Evolutionary conservation across 2,113 vertebrate genomes (phyloP).

Genomic region (Channa maculata): DNA sequence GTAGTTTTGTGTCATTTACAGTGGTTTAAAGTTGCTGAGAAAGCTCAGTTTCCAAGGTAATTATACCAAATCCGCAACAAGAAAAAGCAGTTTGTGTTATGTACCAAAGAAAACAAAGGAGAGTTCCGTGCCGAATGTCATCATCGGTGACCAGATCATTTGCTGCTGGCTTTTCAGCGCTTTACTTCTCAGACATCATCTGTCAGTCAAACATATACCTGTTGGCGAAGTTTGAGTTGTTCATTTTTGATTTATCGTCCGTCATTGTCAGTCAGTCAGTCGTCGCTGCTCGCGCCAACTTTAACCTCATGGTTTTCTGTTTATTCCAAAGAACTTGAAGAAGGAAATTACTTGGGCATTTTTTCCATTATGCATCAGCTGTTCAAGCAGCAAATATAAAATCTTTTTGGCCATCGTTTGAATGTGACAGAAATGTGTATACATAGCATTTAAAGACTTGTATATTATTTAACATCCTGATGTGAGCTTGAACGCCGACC

Average conservation of each 20-base stretch:
- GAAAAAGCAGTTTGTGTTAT: no score
- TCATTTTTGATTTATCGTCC: background rate
- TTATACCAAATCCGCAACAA: no score
- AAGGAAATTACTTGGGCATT: background rate
- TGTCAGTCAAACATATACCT: background rate
- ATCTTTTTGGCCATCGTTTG: background rate
- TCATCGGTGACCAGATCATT: no score
- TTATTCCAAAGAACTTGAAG: background rate
- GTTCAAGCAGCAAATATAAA: background rate
- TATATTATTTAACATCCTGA: background rate
- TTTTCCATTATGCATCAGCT: background rate
- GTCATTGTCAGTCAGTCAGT: background rate
- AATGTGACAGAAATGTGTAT: background rate
- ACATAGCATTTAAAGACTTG: background rate
- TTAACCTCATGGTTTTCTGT: background rate
- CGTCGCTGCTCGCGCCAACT: no score
- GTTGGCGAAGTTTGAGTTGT: background rate
- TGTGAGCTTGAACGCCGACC: conserved; percentile 21
- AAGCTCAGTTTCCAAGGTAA: no score
- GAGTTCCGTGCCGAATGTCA: background rate
- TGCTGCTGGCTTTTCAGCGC: background rate
- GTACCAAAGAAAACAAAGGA: no score
- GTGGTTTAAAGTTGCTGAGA: no score
- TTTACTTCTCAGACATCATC: background rate
- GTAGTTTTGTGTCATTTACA: no score